Evolutionary conservation across 2,113 vertebrate genomes (phyloP).

Genomic region (sheep (Ovis aries)): DNA sequence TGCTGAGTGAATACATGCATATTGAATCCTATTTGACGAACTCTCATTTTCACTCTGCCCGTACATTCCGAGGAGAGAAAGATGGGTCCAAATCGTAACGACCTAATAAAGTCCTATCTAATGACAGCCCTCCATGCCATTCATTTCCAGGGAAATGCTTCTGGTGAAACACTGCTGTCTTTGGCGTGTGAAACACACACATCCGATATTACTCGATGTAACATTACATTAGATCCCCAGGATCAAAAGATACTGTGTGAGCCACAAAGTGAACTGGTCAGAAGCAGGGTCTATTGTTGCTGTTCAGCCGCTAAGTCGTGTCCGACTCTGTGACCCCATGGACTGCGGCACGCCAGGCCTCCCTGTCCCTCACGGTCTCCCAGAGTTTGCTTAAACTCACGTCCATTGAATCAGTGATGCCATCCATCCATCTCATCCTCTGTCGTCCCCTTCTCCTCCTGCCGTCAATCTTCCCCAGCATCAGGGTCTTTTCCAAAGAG

Average conservation of each 20-base stretch:
- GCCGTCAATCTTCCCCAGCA: not conserved
- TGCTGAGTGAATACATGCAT: not conserved
- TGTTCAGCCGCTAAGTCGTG: rapidly evolving
- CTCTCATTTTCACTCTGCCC: not conserved
- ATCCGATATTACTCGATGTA: not conserved
- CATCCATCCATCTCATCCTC: not conserved
- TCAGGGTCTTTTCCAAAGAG: not conserved
- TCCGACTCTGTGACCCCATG: rapidly evolving
- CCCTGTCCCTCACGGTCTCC: not conserved
- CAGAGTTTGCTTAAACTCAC: not conserved
- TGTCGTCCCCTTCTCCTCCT: not conserved
- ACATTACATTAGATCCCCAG: not conserved
- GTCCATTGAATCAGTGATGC: not conserved
- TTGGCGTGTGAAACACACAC: not conserved
- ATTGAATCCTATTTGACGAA: not conserved
- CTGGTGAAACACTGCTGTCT: not conserved
- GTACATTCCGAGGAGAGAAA: not conserved
- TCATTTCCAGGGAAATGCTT: not conserved
- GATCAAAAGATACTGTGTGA: not conserved
- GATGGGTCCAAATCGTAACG: not conserved
- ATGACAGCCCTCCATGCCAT: not conserved
- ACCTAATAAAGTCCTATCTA: not conserved
- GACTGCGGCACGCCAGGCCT: not conserved
- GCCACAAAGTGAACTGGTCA: not conserved
- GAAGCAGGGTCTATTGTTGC: not conserved